Evolutionary conservation across 2,797 vertebrate genomes (phyloP), one percentile per base, ranked within the genome.

Genomic region (Cephalopachus bancanus): DNA sequence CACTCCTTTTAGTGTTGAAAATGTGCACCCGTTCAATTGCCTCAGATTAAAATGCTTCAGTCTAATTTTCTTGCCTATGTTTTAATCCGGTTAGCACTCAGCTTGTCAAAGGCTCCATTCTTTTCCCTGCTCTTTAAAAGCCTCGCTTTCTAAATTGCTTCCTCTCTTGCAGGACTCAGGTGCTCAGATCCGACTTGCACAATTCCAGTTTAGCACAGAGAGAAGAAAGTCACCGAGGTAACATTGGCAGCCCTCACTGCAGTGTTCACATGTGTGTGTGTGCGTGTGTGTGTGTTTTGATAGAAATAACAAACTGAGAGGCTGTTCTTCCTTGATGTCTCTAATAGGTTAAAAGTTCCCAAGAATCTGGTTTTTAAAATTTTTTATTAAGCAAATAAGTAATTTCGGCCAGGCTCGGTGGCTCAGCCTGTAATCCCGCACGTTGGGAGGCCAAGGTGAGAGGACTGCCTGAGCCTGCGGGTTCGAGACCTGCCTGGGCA

Each of bases 201-300:
- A 78, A 53, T 81, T 85, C 76, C 85, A 59, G 67, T 65, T 85
- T 72, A 92, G 72, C 65, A 69, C 24, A 75, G 59, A 91, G 71
- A 28, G 74, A 96, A 64, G 74, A 75, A 95, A 94, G 95, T 95
- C 94, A 91, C 91, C 37, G 44, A 75, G 89, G 81, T 78, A 93
- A 96, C 60, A 2, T 0, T 74, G 57, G 57, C 84, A 83, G 37
- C 78, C 53, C 30, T 79, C 49, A 33, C 78, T 44, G n/a, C 28
- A 15, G 3, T 57, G 44, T 44, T 44, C 44, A 44, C 44, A 37
- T 37, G 78, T 86, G 74, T 37, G 62, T 37, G 26, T 71, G 55
- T 60, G 26, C n/a, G 12, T 80, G 14, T 62, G 55, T 84, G 20
- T 69, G 78, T 28, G 22, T 72, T 64, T 75, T 64, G 81, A 85